Percentiles rank a stretch among this genome's conserved stretches.
Evolutionary conservation across 2,113 vertebrate genomes (phyloP).

Genomic region (Speoplatyrhinus poulsoni): DNA sequence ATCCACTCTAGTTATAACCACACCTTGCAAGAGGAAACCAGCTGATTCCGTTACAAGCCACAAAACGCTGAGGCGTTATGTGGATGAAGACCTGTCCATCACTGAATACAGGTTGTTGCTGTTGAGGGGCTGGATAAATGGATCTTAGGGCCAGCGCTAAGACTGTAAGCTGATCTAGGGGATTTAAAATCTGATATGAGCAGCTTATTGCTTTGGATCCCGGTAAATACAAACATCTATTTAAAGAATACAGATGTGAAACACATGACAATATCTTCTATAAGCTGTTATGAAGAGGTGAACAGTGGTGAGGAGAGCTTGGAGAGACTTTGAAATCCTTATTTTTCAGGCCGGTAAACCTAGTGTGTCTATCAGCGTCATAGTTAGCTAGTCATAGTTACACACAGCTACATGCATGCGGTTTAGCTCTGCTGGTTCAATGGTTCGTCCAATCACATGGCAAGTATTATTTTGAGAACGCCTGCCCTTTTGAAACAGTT

Average conservation of each 20-base stretch:
- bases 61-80: constrained; percentile 25
- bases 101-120: constrained; percentile 30
- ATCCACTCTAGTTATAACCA: constrained; percentile 11
- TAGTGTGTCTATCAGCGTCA: no score
- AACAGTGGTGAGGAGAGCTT: no score
- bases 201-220: constrained; percentile 45
- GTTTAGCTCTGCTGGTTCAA: no score
- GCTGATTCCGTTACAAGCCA: constrained; percentile 28
- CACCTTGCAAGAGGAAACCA: constrained; percentile 18
- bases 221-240: constrained; percentile 25
- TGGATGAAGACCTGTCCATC: constrained; percentile 29
- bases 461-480: no score
- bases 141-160: constrained; percentile 23
- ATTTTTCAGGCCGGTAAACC: no score
- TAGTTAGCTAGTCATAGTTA: no score
- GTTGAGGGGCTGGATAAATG: constrained; percentile 29
- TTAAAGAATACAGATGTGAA: constrained; percentile 10
- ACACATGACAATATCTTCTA: not conserved
- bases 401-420: no score
- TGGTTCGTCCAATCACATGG: no score
- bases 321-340: no score
- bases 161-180: constrained; percentile 40
- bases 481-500: no score
- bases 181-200: constrained; percentile 55
- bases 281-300: not conserved